phyloP scores from a whole-genome alignment of 2,888 invertebrate species.

The Emmelina monodactyla region DNA sequence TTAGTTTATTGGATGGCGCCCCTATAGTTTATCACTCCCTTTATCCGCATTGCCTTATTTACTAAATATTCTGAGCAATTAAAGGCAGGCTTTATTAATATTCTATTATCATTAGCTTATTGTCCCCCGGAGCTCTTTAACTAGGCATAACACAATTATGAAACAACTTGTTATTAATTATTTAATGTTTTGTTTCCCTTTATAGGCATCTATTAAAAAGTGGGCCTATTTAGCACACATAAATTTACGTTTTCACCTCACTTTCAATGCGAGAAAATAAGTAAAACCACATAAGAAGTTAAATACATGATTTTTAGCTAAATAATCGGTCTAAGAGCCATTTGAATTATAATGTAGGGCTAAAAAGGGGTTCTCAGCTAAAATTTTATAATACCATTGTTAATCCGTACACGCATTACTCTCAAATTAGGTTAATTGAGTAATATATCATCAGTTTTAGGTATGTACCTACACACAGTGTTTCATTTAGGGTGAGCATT shows the following conservation, averaged over 20 bases:
- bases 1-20: no score
- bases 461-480: constrained; percentile 50
- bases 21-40: no score
- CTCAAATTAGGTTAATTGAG: constrained; percentile 27
- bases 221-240: no score
- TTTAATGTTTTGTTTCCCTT: background rate
- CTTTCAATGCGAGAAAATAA: no score
- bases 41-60: no score
- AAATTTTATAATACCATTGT: constrained; percentile 2
- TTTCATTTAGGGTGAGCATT: constrained; percentile 41
- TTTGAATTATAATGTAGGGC: no score
- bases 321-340: no score
- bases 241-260: no score
- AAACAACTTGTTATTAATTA: background rate
- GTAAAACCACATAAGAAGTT: no score
- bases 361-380: background rate
- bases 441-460: constrained; percentile 34
- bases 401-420: constrained; percentile 15
- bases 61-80: no score
- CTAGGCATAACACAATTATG: background rate
- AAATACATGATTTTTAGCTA: no score
- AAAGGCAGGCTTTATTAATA: background rate
- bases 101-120: background rate
- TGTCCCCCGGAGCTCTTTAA: background rate
- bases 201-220: no score